Conservation (phyloP, 2,113 vertebrate genomes). For the Dicerorhinus sumatrensis region DNA sequence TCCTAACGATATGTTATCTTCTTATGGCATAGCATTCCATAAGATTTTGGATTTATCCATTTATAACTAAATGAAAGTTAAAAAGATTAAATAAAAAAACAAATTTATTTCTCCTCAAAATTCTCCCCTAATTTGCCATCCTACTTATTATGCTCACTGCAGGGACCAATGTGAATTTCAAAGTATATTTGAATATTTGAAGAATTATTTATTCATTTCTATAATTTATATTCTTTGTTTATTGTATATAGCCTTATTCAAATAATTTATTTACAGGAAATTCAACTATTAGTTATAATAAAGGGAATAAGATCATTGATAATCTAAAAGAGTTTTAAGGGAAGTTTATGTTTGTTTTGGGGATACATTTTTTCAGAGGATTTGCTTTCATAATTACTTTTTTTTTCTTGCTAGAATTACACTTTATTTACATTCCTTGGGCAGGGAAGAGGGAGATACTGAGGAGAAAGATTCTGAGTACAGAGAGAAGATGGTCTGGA, state of each 20-base stretch:
- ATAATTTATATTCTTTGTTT: constrained; percentile 35
- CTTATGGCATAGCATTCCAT: not conserved
- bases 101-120: constrained; percentile 29
- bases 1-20: not conserved
- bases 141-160: not conserved
- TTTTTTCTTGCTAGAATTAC: not conserved
- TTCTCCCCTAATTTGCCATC: not conserved
- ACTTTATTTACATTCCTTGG: constrained; percentile 23
- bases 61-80: constrained; percentile 1
- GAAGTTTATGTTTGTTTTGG: not conserved
- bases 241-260: not conserved
- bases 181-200: not conserved
- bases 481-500: not conserved
- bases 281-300: not conserved
- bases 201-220: constrained; percentile 18
- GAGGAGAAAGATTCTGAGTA: not conserved
- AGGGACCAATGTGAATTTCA: constrained; percentile 24
- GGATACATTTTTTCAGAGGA: not conserved
- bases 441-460: not conserved
- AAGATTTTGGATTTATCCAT: not conserved
- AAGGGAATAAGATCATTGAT: not conserved
- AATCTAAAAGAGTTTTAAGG: not conserved
- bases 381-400: not conserved
- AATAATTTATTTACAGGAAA: constrained; percentile 38
- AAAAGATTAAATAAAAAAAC: not conserved